These are phyloP conservation scores for Enteromius paludinosus DNA, from an alignment of 2,797 vertebrate species.

Conservation along the genomic window DNA sequence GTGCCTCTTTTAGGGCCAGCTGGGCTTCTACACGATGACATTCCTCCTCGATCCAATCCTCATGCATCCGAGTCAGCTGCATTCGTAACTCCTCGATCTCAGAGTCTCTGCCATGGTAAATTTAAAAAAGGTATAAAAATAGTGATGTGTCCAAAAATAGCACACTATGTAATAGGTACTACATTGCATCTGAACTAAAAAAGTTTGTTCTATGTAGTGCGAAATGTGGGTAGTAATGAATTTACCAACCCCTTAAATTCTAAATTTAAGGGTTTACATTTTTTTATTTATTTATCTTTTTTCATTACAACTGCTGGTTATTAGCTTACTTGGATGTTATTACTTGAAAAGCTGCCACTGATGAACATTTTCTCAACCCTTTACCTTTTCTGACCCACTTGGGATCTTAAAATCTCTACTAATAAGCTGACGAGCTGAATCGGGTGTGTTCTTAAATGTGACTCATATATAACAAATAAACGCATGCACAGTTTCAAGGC, in stretches of 20 bases:
- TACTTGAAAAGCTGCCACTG: background rate
- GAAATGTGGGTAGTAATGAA: background rate
- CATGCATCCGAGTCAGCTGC: slow-evolving; percentile 93
- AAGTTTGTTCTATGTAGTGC: background rate
- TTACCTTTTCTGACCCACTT: too few species aligned
- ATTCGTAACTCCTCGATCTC: slow-evolving; percentile 92
- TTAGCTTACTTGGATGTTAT: background rate
- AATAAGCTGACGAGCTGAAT: background rate
- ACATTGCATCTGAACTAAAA: background rate
- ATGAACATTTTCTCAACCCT: background rate
- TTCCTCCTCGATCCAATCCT: slow-evolving; percentile 98
- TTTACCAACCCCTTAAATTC: too few species aligned
- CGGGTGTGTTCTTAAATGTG: background rate
- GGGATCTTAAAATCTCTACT: background rate
- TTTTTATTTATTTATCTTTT: too few species aligned
- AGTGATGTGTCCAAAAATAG: background rate
- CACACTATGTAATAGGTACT: background rate
- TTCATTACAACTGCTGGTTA: background rate
- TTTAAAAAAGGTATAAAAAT: background rate
- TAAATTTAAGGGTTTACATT: too few species aligned
- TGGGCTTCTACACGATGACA: slow-evolving; percentile 96
- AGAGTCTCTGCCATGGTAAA: slow-evolving; percentile 78
- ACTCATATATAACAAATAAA: background rate
- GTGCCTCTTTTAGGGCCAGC: slow-evolving; percentile 92
- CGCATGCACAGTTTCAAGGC: background rate